Conservation (phyloP, 2,113 vertebrate genomes). For the Scophthalmus maximus region DNA sequence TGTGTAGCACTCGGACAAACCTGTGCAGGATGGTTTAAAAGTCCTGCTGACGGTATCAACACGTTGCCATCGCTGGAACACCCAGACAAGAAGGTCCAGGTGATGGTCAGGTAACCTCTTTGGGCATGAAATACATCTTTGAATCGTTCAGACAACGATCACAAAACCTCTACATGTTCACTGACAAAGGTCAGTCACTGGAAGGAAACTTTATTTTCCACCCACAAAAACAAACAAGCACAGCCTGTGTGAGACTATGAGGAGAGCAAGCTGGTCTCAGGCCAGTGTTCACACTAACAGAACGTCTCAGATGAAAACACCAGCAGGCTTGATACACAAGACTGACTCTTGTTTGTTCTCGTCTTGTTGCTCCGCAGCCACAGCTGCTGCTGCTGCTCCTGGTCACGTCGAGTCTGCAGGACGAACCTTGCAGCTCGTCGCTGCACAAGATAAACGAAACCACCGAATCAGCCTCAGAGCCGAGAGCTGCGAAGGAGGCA, state of each 20-base stretch:
- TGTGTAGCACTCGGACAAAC: no score
- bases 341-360: neutral
- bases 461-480: neutral
- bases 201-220: neutral
- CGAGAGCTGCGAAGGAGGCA: slow-evolving; percentile 12
- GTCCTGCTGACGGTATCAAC: no score
- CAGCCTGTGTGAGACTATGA: neutral
- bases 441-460: neutral
- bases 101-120: no score
- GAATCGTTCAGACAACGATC: no score
- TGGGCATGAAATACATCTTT: no score
- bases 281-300: neutral
- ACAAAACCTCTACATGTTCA: neutral
- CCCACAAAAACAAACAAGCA: neutral
- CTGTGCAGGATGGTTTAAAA: no score
- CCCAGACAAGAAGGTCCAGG: no score
- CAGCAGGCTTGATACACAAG: neutral
- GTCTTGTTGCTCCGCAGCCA: neutral
- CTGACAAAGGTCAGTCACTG: neutral
- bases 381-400: neutral
- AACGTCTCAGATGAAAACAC: neutral
- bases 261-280: neutral
- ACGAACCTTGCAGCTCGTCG: neutral
- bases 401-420: slow-evolving; percentile 11
- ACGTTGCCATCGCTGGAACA: no score